Evolutionary conservation across 2,888 invertebrate genomes (phyloP), one percentile per base, ranked within the genome.

Genomic region (Cyclophora punctaria): DNA sequence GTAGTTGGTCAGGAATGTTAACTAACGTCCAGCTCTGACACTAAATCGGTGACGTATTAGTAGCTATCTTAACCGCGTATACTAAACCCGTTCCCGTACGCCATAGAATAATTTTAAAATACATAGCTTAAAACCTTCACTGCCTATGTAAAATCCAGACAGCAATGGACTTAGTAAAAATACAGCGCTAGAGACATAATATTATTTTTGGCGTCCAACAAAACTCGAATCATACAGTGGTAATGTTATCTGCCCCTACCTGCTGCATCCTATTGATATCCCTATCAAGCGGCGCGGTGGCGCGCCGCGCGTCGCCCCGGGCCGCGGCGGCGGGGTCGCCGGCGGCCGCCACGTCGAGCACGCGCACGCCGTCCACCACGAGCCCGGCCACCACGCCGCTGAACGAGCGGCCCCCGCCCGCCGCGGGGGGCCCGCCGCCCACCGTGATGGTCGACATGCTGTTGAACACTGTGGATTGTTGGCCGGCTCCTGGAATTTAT

Each of bases 251-350:
- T 20, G 20, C 20, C 20, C 41, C 5, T 3, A 95, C 95, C 92
- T 95, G 95, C 81, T 96, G 96, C 95, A 96, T 96, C 78, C 94
- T 91, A 76, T 95, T 95, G 61, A 95, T 91, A 67, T 94, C 94
- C 62, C 94, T 89, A 73, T 95, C 95, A 61, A 94, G 83, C 57
- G 95, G 93, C 56, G 93, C 91, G 62, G 93, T 92, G 63, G 95
- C 91, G 57, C 94, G 81, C 67, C 95, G 92, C 7, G 96, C 96
- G 78, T 97, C 96, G 7, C 98, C 98, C 53, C 95, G 89, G 20
- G 94, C 91, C 0, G 92, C 91, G 1, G 94, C 93, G 49, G 94
- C 91, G 0, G 94, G 90, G 75, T 97, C 96, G 42, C 94, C 94
- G 47, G 95, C 94, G 0, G 96, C 94, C 0, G 96, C 95, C 73